Percentiles rank a stretch among this genome's conserved stretches.
Evolutionary conservation across 2,797 vertebrate species (phyloP).

Genomic region (Pipistrellus kuhlii): DNA sequence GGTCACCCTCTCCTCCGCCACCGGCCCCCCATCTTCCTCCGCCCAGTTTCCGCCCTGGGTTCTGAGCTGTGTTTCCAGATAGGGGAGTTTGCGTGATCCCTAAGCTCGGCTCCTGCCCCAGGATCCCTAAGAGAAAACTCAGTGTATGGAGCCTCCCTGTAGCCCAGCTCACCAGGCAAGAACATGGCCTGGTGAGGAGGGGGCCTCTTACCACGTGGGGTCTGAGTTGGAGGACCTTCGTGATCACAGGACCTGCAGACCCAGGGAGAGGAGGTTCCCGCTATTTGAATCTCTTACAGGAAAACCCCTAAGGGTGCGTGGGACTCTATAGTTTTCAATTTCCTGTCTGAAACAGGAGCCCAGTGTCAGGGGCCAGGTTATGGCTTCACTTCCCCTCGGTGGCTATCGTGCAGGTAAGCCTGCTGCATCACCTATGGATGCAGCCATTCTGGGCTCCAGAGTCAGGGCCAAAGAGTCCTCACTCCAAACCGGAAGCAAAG

Average conservation of each 20-base stretch:
- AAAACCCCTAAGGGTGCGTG: background rate
- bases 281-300: background rate
- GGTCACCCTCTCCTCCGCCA: background rate
- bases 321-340: background rate
- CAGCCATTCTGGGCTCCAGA: background rate
- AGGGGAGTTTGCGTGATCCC: background rate
- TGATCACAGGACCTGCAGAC: background rate
- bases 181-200: background rate
- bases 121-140: background rate
- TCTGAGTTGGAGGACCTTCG: background rate
- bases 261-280: background rate
- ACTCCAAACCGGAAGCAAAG: background rate
- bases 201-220: background rate
- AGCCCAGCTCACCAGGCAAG: background rate
- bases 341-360: background rate
- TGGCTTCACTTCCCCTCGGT: conserved; percentile 11
- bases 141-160: no score
- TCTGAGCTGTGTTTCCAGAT: background rate
- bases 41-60: background rate
- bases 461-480: background rate
- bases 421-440: background rate
- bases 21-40: background rate
- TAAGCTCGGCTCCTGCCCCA: background rate
- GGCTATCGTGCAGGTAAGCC: background rate
- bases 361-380: background rate